A percentile compares a stretch with the other conserved stretches of the same genome.
These are phyloP conservation scores for Tetramorium alpestre DNA, from an alignment of 1,140 invertebrate genomes.

Conservation along the genomic window DNA sequence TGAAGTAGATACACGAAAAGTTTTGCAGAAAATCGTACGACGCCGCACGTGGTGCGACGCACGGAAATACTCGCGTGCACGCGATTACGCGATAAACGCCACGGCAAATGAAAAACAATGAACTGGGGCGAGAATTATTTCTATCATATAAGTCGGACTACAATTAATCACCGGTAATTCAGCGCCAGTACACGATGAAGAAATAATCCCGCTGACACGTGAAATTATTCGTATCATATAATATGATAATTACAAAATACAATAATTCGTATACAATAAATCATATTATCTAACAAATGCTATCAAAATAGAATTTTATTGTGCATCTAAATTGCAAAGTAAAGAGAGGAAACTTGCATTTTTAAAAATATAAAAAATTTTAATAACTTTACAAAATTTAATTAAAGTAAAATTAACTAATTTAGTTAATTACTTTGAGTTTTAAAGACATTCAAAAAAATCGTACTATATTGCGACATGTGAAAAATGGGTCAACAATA, in stretches of 20 bases:
- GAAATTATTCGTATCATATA: slow-evolving; percentile 13
- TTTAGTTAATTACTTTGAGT: neutral
- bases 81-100: slow-evolving; percentile 49
- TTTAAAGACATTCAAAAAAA: neutral
- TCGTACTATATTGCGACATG: neutral
- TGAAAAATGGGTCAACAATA: slow-evolving; percentile 67
- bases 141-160: slow-evolving; percentile 16
- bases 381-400: neutral
- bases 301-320: neutral
- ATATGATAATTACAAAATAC: neutral
- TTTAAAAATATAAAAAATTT: neutral
- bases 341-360: neutral
- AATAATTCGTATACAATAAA: neutral
- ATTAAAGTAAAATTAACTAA: neutral
- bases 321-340: no score
- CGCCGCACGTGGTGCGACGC: neutral
- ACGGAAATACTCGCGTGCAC: slow-evolving; percentile 3
- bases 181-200: neutral
- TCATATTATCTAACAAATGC: neutral
- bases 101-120: slow-evolving; percentile 43
- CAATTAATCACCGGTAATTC: slow-evolving; percentile 60
- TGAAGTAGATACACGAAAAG: slow-evolving; percentile 36
- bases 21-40: slow-evolving; percentile 51
- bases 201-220: slow-evolving; percentile 18
- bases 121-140: slow-evolving; percentile 35